Evolutionary conservation across 2,888 invertebrate genomes (phyloP).

Genomic region (Thelaira solivaga): DNA sequence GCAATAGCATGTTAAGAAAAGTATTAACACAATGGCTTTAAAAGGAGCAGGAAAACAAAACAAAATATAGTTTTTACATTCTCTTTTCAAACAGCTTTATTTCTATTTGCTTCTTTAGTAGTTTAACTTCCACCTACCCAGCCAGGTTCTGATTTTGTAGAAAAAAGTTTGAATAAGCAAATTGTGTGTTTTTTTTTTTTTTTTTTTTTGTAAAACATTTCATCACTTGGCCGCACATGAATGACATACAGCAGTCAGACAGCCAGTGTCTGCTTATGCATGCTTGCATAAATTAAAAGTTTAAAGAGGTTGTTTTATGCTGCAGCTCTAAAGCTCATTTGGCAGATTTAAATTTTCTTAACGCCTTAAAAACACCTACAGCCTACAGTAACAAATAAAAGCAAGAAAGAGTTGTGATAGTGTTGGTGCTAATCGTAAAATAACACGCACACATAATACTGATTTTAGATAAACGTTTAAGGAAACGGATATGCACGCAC

Average conservation of each 20-base stretch:
- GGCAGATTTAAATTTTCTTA: constrained; percentile 9
- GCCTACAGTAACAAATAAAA: background rate
- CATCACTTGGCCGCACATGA: constrained; percentile 42
- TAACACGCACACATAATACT: constrained; percentile 56
- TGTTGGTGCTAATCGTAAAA: constrained; percentile 1
- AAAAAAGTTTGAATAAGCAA: background rate
- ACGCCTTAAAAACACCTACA: constrained; percentile 21
- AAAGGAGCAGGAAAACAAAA: too few relatives aligned
- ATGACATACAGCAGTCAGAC: background rate
- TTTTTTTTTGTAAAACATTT: constrained; percentile 32
- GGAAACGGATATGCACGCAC: constrained; percentile 61
- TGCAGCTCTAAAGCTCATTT: background rate
- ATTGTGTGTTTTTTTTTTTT: constrained; percentile 22
- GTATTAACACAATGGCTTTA: background rate
- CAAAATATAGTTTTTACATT: too few relatives aligned
- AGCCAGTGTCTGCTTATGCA: too few relatives aligned
- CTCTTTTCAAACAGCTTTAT: too few relatives aligned
- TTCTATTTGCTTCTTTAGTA: too few relatives aligned
- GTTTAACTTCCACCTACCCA: too few relatives aligned
- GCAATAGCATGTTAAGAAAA: background rate
- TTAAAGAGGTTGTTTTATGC: too few relatives aligned
- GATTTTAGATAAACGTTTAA: constrained; percentile 59
- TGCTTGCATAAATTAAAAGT: background rate
- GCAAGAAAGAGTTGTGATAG: background rate
- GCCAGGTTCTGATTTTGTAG: background rate